Conservation (phyloP, 2,797 vertebrate species). For the Xerus rutilus region DNA sequence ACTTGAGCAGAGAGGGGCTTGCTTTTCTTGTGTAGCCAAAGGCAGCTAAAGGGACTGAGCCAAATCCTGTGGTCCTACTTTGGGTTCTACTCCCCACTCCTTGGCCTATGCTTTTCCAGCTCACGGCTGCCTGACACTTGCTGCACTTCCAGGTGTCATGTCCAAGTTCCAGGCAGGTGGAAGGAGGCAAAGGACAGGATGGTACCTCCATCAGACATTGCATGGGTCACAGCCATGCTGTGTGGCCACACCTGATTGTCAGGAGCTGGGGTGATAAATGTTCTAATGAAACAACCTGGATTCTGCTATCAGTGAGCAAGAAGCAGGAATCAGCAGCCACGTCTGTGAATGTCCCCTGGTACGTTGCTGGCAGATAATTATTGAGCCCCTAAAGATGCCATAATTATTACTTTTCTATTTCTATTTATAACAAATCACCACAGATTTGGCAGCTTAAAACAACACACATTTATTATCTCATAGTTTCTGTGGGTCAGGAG, state of each 20-base stretch:
- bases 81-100: background rate
- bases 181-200: background rate
- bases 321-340: too few species aligned
- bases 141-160: background rate
- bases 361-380: background rate
- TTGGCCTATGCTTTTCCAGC: background rate
- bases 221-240: too few species aligned
- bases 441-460: background rate
- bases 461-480: conserved; percentile 1
- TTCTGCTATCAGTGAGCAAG: background rate
- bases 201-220: accelerated
- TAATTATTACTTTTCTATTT: background rate
- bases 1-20: background rate
- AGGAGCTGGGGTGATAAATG: background rate
- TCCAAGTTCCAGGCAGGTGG: background rate
- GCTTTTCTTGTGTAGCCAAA: background rate
- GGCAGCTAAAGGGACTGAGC: background rate
- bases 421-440: background rate
- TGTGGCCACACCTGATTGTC: background rate
- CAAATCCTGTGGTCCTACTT: background rate
- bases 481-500: background rate
- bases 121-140: background rate
- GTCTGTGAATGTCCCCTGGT: background rate
- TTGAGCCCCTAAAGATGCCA: background rate
- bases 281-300: background rate